These are phyloP conservation scores for Rhipidura dahli DNA, from an alignment of 2,113 vertebrate species.

Conservation along the genomic window DNA sequence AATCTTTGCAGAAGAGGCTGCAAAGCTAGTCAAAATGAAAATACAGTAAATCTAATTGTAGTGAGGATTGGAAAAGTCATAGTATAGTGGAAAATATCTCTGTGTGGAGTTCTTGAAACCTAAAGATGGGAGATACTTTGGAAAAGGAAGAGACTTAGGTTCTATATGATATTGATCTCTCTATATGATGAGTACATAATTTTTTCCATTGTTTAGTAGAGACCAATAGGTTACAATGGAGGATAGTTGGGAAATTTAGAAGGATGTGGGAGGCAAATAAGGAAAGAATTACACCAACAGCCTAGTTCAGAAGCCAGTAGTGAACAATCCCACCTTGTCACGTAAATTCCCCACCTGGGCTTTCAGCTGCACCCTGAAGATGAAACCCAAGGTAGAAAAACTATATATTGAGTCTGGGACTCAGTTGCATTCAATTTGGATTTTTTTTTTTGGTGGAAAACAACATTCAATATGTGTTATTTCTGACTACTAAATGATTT, in stretches of 20 bases:
- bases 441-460: background rate
- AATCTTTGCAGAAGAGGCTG: background rate
- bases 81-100: background rate
- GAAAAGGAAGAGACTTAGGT: background rate
- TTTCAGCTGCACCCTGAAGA: background rate
- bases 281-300: background rate
- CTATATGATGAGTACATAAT: rapidly evolving
- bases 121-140: background rate
- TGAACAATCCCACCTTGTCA: no score
- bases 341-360: background rate
- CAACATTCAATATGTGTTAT: background rate
- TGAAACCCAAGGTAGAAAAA: background rate
- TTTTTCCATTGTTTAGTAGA: background rate
- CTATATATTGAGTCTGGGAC: rapidly evolving
- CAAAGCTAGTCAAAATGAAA: background rate
- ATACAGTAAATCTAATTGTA: background rate
- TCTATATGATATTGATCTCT: background rate
- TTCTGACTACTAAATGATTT: background rate
- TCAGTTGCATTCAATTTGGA: rapidly evolving
- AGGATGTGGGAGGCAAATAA: background rate
- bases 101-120: background rate
- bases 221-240: background rate
- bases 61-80: background rate
- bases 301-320: background rate
- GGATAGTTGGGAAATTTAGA: background rate